A percentile compares a stretch with the other conserved stretches of the same genome.
Conservation (phyloP, 92 coral and sea anemone species). For the Porites lobata region DNA sequence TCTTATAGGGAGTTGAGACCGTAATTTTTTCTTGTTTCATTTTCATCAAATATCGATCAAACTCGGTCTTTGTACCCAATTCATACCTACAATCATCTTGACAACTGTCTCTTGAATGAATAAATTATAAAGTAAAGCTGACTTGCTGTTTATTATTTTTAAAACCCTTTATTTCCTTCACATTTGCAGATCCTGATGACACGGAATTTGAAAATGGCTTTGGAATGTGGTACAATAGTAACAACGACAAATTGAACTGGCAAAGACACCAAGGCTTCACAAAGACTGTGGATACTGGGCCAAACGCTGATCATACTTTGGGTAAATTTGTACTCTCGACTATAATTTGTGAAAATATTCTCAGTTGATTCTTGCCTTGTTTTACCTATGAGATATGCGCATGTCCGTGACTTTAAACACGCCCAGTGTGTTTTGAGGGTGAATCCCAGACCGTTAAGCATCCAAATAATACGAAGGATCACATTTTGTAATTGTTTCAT, state of each 20-base stretch:
- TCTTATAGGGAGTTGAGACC: too few species aligned
- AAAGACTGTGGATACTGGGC: constrained; percentile 72
- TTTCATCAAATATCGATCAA: too few species aligned
- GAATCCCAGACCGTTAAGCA: too few species aligned
- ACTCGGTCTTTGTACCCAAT: too few species aligned
- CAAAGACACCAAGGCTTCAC: constrained; percentile 58
- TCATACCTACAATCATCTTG: too few species aligned
- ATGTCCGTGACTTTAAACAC: too few species aligned
- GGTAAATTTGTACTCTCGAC: constrained; percentile 47
- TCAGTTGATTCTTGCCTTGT: not conserved
- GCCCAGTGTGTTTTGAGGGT: too few species aligned
- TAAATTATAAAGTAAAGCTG: not conserved
- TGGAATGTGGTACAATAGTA: constrained; percentile 66
- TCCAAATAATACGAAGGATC: too few species aligned
- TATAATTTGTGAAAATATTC: not conserved
- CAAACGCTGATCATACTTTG: constrained; percentile 73
- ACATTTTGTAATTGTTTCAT: too few species aligned
- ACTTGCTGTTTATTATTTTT: not conserved
- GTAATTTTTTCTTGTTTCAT: too few species aligned
- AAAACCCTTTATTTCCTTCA: not conserved
- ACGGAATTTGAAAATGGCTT: constrained; percentile 64
- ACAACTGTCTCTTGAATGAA: not conserved
- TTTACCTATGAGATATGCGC: too few species aligned
- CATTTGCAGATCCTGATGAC: constrained; percentile 49
- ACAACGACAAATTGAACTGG: constrained; percentile 51